Conservation (phyloP, 2,113 vertebrate species). For the Apodemus sylvaticus region DNA sequence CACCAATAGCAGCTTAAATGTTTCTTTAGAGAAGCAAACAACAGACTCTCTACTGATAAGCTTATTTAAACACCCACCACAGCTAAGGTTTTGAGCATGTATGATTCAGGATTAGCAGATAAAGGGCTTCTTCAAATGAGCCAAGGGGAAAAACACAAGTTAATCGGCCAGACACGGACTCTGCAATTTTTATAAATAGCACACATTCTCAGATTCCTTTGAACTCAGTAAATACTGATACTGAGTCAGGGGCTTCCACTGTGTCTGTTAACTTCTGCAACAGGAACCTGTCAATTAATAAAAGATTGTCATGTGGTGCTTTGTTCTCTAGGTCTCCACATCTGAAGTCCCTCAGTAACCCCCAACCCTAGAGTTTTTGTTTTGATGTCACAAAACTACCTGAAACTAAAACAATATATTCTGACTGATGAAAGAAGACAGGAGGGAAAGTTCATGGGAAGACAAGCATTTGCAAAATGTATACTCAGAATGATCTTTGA, state of each 20-base stretch:
- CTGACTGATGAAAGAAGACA: background rate
- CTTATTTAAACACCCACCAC: background rate
- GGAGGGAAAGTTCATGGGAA: background rate
- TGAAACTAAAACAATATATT: background rate
- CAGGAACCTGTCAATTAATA: background rate
- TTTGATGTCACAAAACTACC: background rate
- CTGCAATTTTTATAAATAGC: background rate
- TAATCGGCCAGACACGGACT: background rate
- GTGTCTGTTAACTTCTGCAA: background rate
- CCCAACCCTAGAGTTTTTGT: background rate
- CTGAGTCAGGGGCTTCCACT: background rate
- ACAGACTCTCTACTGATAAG: background rate
- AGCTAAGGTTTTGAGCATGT: background rate
- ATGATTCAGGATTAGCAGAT: background rate
- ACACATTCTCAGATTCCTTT: background rate
- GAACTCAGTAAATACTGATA: background rate
- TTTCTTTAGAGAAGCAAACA: background rate
- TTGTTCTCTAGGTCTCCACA: background rate
- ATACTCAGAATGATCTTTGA: background rate
- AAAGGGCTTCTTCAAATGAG: background rate
- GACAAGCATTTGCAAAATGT: background rate
- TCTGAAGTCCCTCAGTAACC: background rate
- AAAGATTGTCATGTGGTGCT: background rate
- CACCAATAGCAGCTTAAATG: background rate
- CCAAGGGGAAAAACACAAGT: background rate